Evolutionary conservation across 2,797 vertebrate species (phyloP).

Genomic region (Capromys pilorides): DNA sequence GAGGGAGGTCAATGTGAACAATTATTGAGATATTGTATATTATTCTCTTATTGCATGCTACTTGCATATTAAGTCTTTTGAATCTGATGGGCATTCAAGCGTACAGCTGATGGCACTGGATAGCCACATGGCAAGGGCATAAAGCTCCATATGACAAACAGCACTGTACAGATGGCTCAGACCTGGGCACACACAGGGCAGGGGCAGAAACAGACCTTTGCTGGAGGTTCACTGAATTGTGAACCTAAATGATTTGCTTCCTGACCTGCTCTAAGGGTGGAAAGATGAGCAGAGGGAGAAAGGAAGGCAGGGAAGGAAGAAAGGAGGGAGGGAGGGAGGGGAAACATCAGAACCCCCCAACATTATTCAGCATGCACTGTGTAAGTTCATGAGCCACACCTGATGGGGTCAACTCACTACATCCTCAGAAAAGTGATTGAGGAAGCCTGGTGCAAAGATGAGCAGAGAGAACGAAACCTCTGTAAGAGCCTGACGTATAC

Average conservation of each 20-base stretch:
- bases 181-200: background rate
- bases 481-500: background rate
- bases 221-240: background rate
- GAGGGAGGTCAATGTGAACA: background rate
- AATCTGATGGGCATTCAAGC: background rate
- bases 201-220: background rate
- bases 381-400: background rate
- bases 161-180: background rate
- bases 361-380: background rate
- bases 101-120: background rate
- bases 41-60: background rate
- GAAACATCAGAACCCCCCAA: background rate
- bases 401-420: background rate
- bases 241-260: background rate
- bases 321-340: background rate
- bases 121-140: background rate
- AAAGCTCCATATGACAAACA: fast-evolving
- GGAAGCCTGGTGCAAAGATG: background rate
- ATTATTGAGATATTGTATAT: background rate
- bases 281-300: background rate
- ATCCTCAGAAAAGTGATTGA: background rate
- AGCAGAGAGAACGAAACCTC: background rate
- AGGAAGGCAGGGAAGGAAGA: background rate
- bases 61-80: background rate
- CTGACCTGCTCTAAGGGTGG: background rate